Conservation (phyloP, 2,113 vertebrate genomes). For the Felis catus region DNA sequence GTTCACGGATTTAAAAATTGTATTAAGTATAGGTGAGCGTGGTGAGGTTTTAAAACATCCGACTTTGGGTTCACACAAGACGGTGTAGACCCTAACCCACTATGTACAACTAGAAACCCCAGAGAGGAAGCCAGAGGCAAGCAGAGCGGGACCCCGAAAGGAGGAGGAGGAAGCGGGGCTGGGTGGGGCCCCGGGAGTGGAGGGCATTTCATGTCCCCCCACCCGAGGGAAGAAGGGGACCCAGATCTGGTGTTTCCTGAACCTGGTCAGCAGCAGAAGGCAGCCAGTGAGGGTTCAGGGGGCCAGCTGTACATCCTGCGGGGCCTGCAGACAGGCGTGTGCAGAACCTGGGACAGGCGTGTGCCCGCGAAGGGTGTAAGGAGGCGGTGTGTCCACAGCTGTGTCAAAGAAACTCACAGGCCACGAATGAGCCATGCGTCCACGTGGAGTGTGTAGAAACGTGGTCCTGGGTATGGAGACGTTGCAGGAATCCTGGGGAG, state of each 20-base stretch:
- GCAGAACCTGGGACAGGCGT: too few species aligned
- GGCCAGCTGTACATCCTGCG: neutral
- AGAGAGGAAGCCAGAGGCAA: neutral
- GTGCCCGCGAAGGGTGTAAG: too few species aligned
- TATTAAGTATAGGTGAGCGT: too few species aligned
- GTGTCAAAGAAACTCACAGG: neutral
- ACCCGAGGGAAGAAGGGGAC: rapidly evolving
- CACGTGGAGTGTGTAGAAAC: neutral
- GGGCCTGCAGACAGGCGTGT: neutral
- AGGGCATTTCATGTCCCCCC: neutral
- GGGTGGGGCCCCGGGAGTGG: neutral
- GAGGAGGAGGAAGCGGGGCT: neutral
- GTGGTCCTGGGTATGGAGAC: neutral
- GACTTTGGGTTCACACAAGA: neutral
- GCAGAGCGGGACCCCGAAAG: neutral
- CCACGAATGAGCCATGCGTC: neutral
- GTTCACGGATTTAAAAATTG: neutral
- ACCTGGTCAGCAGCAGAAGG: neutral
- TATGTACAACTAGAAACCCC: too few species aligned
- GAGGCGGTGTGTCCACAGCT: neutral
- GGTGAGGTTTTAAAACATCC: neutral
- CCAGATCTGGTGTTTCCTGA: neutral
- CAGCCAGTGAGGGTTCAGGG: too few species aligned
- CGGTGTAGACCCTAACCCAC: too few species aligned
- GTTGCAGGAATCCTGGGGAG: neutral